Evolutionary conservation across 2,888 invertebrate genomes (phyloP).

Genomic region (Disparrhopalites patrizii): DNA sequence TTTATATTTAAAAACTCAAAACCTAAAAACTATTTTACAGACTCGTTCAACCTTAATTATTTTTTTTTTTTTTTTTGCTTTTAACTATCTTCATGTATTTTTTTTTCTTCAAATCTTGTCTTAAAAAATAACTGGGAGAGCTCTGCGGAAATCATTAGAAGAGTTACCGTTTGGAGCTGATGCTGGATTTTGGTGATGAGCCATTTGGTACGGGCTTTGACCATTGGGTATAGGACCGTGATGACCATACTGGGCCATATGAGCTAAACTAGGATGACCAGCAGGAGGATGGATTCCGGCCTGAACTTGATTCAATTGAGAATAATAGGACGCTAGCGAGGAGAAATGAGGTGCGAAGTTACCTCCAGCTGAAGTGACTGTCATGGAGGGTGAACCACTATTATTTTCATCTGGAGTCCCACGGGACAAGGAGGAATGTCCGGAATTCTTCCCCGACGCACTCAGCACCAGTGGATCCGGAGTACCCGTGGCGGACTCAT

Average conservation of each 20-base stretch:
- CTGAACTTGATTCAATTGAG: constrained; percentile 52
- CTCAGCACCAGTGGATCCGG: constrained; percentile 41
- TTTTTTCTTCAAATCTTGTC: no score
- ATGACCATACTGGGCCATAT: constrained; percentile 46
- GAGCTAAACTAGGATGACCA: constrained; percentile 42
- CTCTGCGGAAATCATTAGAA: constrained; percentile 65
- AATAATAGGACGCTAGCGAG: constrained; percentile 49
- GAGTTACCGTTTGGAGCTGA: constrained; percentile 33
- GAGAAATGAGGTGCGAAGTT: constrained; percentile 45
- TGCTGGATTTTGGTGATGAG: constrained; percentile 41
- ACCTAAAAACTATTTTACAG: no score
- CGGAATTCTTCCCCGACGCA: constrained; percentile 14
- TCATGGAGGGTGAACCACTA: constrained; percentile 40
- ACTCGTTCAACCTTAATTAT: no score
- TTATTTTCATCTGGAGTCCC: constrained; percentile 40
- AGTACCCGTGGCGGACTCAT: constrained; percentile 45
- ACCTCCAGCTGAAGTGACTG: constrained; percentile 41
- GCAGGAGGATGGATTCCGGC: constrained; percentile 38
- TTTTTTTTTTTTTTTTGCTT: no score
- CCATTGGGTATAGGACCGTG: constrained; percentile 41
- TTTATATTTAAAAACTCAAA: no score
- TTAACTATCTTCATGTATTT: no score
- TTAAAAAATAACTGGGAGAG: constrained; percentile 77
- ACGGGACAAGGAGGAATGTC: constrained; percentile 31
- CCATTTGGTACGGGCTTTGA: constrained; percentile 46